Percentiles rank a stretch among this genome's conserved stretches.
phyloP scores from a whole-genome alignment of 1,140 invertebrate species.

The Ostrea edulis region DNA sequence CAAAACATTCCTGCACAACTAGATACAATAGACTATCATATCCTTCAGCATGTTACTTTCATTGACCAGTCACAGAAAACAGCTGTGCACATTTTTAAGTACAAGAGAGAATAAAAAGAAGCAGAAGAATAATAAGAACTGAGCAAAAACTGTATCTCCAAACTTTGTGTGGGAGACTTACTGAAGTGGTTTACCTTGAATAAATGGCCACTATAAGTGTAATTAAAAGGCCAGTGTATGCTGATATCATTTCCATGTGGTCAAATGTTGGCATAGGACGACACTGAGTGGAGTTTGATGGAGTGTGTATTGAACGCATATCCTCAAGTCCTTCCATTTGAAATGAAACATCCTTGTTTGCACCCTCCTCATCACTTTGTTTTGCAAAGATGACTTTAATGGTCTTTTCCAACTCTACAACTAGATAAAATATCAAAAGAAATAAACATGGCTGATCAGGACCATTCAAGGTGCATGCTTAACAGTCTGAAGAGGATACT shows the following conservation, averaged over 20 bases:
- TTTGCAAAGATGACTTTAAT: background rate
- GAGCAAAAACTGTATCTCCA: no score
- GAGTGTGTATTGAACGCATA: conserved; percentile 39
- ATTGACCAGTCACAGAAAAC: no score
- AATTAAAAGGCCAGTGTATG: conserved; percentile 90
- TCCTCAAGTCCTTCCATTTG: conserved; percentile 10
- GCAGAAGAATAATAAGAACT: no score
- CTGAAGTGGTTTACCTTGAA: conserved; percentile 81
- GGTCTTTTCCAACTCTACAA: conserved; percentile 15
- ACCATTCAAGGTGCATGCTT: no score
- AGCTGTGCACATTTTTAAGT: no score
- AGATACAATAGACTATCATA: no score
- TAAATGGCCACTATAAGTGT: conserved; percentile 97
- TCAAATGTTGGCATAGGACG: conserved; percentile 70
- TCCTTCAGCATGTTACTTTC: no score
- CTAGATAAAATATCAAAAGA: conserved; percentile 29
- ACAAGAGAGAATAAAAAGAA: no score
- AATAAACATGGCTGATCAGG: no score
- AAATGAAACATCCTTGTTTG: background rate
- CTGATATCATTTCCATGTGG: conserved; percentile 76
- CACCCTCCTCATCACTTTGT: background rate
- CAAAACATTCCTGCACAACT: no score
- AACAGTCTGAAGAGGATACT: no score
- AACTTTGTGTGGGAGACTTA: no score
- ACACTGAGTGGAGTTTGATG: conserved; percentile 60